These are phyloP conservation scores for Chloroclysta siterata DNA, from an alignment of 2,888 invertebrate species.

Conservation along the genomic window DNA sequence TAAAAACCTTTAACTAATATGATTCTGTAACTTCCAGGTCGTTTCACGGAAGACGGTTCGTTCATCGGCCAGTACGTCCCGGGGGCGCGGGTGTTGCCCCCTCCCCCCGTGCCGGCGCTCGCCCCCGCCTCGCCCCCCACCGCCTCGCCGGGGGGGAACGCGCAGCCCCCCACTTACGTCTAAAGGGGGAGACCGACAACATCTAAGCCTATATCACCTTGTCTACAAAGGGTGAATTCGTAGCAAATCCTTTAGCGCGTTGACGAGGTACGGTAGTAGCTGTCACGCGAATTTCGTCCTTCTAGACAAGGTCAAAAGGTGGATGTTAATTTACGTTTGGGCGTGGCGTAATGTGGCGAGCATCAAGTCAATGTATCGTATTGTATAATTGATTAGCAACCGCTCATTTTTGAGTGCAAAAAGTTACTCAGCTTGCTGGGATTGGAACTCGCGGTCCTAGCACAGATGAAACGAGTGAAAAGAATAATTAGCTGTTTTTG, in stretches of 20 bases:
- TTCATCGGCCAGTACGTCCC: slow-evolving; percentile 99
- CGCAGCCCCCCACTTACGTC: slow-evolving; percentile 64
- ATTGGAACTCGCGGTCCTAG: not conserved
- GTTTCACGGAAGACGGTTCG: slow-evolving; percentile 98
- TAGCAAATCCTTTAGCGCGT: not conserved
- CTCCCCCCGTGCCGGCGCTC: slow-evolving; percentile 60
- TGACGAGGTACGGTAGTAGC: no score
- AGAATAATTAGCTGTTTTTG: slow-evolving; percentile 1
- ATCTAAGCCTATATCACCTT: not conserved
- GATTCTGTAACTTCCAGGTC: slow-evolving; percentile 80
- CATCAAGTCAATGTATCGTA: slow-evolving; percentile 12
- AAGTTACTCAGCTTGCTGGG: not conserved
- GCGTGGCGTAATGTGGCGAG: slow-evolving; percentile 14
- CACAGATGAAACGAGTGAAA: not conserved
- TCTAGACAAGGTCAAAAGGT: not conserved
- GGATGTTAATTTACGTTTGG: not conserved
- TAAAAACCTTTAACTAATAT: not conserved
- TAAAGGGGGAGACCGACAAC: slow-evolving; percentile 35
- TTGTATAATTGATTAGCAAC: slow-evolving; percentile 2
- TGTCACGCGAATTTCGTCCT: not conserved
- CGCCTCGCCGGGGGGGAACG: slow-evolving; percentile 43
- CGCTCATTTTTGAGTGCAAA: slow-evolving; percentile 22
- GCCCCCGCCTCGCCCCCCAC: slow-evolving; percentile 40
- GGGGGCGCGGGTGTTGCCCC: slow-evolving; percentile 88
- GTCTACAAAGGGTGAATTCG: not conserved